Evolutionary conservation across 37 sponge, comb jelly and placozoan species (phyloP).

Genomic region (Aphrocallistes beatrix): DNA sequence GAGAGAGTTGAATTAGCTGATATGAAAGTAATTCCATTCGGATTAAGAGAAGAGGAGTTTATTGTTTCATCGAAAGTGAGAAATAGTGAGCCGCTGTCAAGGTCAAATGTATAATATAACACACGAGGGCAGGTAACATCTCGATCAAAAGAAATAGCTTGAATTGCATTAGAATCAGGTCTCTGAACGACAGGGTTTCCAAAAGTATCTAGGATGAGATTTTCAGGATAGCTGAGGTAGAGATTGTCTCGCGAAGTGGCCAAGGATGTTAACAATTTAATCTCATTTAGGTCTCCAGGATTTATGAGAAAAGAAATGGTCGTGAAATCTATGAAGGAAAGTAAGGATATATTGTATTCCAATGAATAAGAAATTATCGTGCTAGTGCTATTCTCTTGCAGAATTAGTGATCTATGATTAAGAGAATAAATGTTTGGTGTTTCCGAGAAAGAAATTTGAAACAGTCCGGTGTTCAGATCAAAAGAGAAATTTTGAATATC

Average conservation of each 20-base stretch:
- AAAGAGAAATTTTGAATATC: conserved; percentile 22
- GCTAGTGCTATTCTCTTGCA: conserved; percentile 27
- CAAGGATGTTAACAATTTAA: conserved; percentile 35
- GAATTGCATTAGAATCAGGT: not conserved
- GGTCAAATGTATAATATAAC: conserved; percentile 42
- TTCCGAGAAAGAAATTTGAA: conserved; percentile 56
- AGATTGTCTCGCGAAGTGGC: conserved; percentile 39
- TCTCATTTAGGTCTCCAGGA: conserved; percentile 41
- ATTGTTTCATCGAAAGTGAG: conserved; percentile 83
- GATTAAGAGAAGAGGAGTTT: conserved; percentile 24
- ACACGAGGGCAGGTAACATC: conserved; percentile 49
- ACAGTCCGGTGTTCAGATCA: conserved; percentile 34
- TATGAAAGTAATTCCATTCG: conserved; percentile 27
- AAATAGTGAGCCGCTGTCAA: conserved; percentile 48
- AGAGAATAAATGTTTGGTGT: conserved; percentile 48
- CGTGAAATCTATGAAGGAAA: conserved; percentile 21
- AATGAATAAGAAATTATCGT: not conserved
- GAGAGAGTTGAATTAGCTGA: conserved; percentile 34
- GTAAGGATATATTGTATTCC: conserved; percentile 10
- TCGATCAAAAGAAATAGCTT: not conserved
- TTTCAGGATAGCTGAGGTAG: conserved; percentile 31
- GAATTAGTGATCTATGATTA: conserved; percentile 29
- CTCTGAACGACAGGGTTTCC: conserved; percentile 30
- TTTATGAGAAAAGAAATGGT: conserved; percentile 28
- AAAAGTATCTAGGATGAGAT: conserved; percentile 36